phyloP scores from a whole-genome alignment of 2,888 invertebrate species.

The Dasysyrphus albostriatus region DNA sequence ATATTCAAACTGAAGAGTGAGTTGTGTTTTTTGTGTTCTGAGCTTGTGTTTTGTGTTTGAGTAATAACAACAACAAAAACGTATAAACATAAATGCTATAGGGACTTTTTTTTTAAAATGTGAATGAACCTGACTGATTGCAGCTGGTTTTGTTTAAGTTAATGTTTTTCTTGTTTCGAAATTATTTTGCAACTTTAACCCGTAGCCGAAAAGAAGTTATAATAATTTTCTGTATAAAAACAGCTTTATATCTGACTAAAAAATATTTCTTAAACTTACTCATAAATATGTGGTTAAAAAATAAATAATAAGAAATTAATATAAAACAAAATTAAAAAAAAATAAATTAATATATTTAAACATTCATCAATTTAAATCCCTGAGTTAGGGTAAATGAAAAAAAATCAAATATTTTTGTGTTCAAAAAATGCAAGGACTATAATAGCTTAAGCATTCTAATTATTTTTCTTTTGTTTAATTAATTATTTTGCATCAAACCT shows the following conservation, averaged over 20 bases:
- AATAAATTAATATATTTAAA: not conserved
- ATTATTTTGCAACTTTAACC: slow-evolving; percentile 54
- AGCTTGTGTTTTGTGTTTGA: slow-evolving; percentile 52
- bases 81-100: slow-evolving; percentile 60
- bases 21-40: slow-evolving; percentile 32
- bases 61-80: slow-evolving; percentile 51
- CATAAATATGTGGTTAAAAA: slow-evolving; percentile 41
- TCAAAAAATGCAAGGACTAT: slow-evolving; percentile 34
- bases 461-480: slow-evolving; percentile 16
- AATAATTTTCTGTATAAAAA: slow-evolving; percentile 23
- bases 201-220: slow-evolving; percentile 51
- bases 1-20: not conserved
- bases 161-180: slow-evolving; percentile 47
- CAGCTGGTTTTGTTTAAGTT: slow-evolving; percentile 78
- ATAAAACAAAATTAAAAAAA: slow-evolving; percentile 19
- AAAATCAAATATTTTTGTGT: slow-evolving; percentile 15
- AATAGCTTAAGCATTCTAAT: slow-evolving; percentile 45
- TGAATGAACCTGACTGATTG: slow-evolving; percentile 78
- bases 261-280: slow-evolving; percentile 41
- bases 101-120: slow-evolving; percentile 60
- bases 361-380: slow-evolving; percentile 28
- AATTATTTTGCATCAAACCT: slow-evolving; percentile 36
- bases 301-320: slow-evolving; percentile 9
- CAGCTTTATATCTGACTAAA: slow-evolving; percentile 56
- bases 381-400: not conserved